Conservation (phyloP, 1,140 invertebrate species). For the Zaprionus gabonicus region DNA sequence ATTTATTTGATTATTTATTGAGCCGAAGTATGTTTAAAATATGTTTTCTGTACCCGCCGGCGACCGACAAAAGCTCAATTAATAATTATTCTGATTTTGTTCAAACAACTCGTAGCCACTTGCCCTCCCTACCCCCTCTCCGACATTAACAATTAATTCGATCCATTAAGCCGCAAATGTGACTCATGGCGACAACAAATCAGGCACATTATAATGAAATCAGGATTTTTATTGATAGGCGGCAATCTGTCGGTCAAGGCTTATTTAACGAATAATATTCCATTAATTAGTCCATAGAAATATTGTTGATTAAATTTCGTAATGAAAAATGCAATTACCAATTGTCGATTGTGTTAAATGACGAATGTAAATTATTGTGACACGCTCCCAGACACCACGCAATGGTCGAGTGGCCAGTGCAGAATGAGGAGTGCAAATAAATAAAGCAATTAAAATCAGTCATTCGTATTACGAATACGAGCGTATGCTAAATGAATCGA, state of each 20-base stretch:
- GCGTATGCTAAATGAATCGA: not conserved
- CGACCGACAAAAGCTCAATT: slow-evolving; percentile 31
- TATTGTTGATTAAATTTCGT: slow-evolving; percentile 66
- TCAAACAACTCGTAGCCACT: slow-evolving; percentile 11
- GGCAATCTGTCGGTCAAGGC: slow-evolving; percentile 40
- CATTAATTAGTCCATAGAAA: slow-evolving; percentile 40
- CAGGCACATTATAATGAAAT: slow-evolving; percentile 60
- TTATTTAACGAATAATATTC: slow-evolving; percentile 51
- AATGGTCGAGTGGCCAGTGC: not conserved
- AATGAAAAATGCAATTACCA: slow-evolving; percentile 7
- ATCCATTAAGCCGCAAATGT: slow-evolving; percentile 5
- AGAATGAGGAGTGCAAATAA: not conserved
- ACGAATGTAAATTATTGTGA: not conserved
- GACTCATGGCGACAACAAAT: slow-evolving; percentile 28
- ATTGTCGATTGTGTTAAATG: not conserved
- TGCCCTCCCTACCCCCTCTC: not conserved
- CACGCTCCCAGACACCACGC: too few species aligned
- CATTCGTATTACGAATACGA: slow-evolving; percentile 1
- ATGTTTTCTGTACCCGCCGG: slow-evolving; percentile 31
- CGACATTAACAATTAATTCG: not conserved
- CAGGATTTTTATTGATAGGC: slow-evolving; percentile 71
- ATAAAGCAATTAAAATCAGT: slow-evolving; percentile 1
- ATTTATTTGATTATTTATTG: slow-evolving; percentile 46
- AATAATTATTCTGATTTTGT: slow-evolving; percentile 81
- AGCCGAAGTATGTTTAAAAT: slow-evolving; percentile 33